These are phyloP conservation scores for Sialis lutaria DNA, from an alignment of 2,888 invertebrate genomes.

Conservation along the genomic window DNA sequence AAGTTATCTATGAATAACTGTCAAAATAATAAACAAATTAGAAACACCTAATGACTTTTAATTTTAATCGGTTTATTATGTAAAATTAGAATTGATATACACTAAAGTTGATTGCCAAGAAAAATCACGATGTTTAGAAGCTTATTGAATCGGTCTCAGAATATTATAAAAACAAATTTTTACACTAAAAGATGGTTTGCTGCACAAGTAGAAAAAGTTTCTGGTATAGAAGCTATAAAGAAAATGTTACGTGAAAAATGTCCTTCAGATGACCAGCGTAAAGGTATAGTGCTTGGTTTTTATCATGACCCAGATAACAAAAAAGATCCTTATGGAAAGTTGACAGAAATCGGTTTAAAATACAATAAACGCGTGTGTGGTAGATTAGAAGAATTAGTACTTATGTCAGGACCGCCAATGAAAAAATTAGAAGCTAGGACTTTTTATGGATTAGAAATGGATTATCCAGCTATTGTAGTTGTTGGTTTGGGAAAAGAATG, in stretches of 20 bases:
- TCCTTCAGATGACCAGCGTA: constrained; percentile 11
- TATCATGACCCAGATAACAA: constrained; percentile 39
- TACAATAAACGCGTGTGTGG: constrained; percentile 36
- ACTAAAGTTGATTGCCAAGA: too few species aligned
- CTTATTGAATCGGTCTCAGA: too few species aligned
- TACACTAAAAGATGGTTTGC: too few species aligned
- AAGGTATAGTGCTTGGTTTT: constrained; percentile 42
- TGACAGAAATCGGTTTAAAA: constrained; percentile 41
- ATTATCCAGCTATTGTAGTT: constrained; percentile 48
- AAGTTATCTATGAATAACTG: too few species aligned
- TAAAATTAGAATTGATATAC: too few species aligned
- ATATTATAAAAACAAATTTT: too few species aligned
- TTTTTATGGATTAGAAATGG: constrained; percentile 43
- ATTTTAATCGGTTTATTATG: too few species aligned
- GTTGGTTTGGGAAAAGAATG: constrained; percentile 58
- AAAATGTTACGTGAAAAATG: neutral
- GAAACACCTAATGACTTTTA: too few species aligned
- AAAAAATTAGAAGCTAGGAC: constrained; percentile 36
- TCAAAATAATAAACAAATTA: too few species aligned
- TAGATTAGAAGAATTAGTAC: constrained; percentile 32
- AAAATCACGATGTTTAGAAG: too few species aligned
- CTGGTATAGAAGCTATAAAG: too few species aligned
- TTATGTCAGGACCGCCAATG: constrained; percentile 28
- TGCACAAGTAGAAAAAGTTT: too few species aligned
- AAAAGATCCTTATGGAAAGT: constrained; percentile 31